Evolutionary conservation across 2,888 invertebrate species (phyloP), one percentile per base, ranked within the genome.

Genomic region (Sicus ferrugineus): DNA sequence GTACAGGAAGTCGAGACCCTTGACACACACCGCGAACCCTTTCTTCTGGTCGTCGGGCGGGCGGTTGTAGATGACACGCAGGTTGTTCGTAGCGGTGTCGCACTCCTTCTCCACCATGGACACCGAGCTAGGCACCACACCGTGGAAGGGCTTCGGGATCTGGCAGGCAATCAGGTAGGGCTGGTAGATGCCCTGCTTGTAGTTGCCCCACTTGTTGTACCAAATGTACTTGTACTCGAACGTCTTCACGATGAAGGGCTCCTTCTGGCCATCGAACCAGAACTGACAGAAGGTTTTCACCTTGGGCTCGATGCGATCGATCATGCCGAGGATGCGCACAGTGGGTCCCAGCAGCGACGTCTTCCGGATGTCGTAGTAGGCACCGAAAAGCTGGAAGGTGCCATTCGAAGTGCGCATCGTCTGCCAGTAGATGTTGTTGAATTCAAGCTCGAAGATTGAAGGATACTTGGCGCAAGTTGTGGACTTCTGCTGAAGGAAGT

Each of bases 371-470:
- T 96, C 96, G 81, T 94, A 90, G 85, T 95, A 96, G 11, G 96
- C 96, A 11, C 95, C 95, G 84, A 92, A 96, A 26, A 96, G 86
- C 83, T 95, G 94, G 81, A 96, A 96, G 2, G 94, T 94, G n/a
- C 95, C 95, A 78, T 95, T 93, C 48, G 89, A 88, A 6, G 93
- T 91, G 75, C 89, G 89, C 81, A 95, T 82, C 62, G 92, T 93
- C 86, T 96, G 96, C 96, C 96, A 96, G 85, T 96, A 96, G 67
- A 94, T 90, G 83, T 96, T 96, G 86, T 95, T 95, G 87, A 95
- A 96, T 83, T 96, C 94, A 73, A 96, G 87, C 79, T 96, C 96
- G 85, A 93, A 95, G 76, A 96, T 91, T 70, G 91, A 93, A 0
- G 96, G 96, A 83, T 94, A 94, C 75, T 92, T 90, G 70, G 94